These are phyloP conservation scores for Chironomus riparius DNA, from an alignment of 2,888 invertebrate genomes.

Conservation along the genomic window DNA sequence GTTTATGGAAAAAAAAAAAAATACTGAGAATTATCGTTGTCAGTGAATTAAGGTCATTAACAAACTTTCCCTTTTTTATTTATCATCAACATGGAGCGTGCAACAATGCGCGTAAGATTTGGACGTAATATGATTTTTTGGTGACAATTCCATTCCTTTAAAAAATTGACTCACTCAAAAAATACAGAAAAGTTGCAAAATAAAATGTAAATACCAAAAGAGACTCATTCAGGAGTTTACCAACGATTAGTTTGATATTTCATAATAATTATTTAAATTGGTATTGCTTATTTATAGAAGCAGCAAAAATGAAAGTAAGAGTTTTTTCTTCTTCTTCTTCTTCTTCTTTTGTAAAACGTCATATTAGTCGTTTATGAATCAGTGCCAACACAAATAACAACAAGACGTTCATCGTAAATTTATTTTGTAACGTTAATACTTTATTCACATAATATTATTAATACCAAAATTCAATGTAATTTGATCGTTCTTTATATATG, in stretches of 20 bases:
- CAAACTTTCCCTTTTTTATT: not conserved
- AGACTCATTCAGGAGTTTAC: no score
- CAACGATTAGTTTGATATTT: not conserved
- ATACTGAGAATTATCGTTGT: not conserved
- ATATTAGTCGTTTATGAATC: not conserved
- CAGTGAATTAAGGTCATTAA: not conserved
- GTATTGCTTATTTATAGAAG: not conserved
- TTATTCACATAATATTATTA: not conserved
- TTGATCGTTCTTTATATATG: not conserved
- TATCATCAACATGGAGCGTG: not conserved
- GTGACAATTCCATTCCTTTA: no score
- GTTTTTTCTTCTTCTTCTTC: no score
- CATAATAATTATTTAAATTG: constrained; percentile 1
- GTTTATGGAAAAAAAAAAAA: not conserved
- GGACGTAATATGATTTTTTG: no score
- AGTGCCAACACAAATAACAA: not conserved
- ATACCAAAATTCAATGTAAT: no score
- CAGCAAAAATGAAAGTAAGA: constrained; percentile 10
- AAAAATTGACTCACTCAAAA: no score
- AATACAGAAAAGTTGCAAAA: not conserved
- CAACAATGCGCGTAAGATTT: no score
- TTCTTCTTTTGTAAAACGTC: not conserved
- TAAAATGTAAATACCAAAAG: not conserved
- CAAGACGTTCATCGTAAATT: not conserved
- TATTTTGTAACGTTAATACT: not conserved